Percentiles rank a stretch among this genome's conserved stretches.
Evolutionary conservation across 2,113 vertebrate species (phyloP).

Genomic region (Rattus norvegicus): GRCr8 NC_086021.1:70005001-70005500

Average conservation of each 20-base stretch:
- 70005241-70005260: background rate
- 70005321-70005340: background rate
- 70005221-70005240: background rate
- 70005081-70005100: background rate
- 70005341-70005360: background rate
- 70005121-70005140: background rate
- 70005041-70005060: background rate
- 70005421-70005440: background rate
- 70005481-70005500: too few relatives aligned
- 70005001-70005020: background rate
- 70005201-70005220: background rate
- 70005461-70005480: background rate
- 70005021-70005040: background rate
- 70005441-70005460: background rate
- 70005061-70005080: background rate
- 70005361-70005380: too few relatives aligned
- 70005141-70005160: background rate
- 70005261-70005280: background rate
- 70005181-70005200: background rate
- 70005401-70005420: background rate
- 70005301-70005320: background rate
- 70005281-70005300: background rate
- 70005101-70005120: background rate
- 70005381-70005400: too few relatives aligned
- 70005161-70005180: background rate